A percentile compares a stretch with the other conserved stretches of the same genome.
Conservation (phyloP, 2,113 vertebrate species). For the Cyanocitta stelleri region DNA sequence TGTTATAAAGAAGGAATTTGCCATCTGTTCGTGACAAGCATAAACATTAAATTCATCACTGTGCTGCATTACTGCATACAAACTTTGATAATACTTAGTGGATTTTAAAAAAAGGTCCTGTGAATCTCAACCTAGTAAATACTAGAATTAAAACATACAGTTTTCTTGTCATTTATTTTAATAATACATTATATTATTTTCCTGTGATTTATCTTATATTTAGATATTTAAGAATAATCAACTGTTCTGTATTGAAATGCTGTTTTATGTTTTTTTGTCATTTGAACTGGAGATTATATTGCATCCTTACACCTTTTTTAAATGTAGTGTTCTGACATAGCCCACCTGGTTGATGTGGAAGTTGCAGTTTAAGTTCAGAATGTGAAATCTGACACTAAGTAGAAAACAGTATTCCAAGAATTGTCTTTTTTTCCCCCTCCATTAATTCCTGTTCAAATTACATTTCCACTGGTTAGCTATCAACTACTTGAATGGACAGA, state of each 20-base stretch:
- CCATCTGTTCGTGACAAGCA: neutral
- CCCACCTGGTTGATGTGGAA: neutral
- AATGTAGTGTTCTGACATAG: neutral
- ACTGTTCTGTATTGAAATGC: neutral
- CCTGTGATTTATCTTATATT: neutral
- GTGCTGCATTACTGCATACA: neutral
- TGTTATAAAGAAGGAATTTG: neutral
- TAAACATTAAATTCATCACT: neutral
- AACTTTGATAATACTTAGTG: neutral
- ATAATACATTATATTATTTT: neutral
- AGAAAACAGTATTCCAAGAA: neutral
- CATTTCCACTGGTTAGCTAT: slow-evolving; percentile 69
- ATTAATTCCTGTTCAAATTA: neutral
- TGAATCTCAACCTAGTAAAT: neutral
- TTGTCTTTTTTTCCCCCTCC: neutral
- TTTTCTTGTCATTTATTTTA: neutral
- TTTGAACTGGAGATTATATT: neutral
- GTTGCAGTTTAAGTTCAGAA: neutral
- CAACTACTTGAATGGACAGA: slow-evolving; percentile 80
- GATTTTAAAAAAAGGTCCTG: neutral
- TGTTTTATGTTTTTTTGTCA: neutral
- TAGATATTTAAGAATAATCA: neutral
- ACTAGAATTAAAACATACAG: neutral
- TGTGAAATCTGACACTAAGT: neutral
- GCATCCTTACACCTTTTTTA: neutral